Percentiles rank a stretch among this genome's conserved stretches.
Conservation (phyloP, 2,888 invertebrate species). For the Mythimna pallens region DNA sequence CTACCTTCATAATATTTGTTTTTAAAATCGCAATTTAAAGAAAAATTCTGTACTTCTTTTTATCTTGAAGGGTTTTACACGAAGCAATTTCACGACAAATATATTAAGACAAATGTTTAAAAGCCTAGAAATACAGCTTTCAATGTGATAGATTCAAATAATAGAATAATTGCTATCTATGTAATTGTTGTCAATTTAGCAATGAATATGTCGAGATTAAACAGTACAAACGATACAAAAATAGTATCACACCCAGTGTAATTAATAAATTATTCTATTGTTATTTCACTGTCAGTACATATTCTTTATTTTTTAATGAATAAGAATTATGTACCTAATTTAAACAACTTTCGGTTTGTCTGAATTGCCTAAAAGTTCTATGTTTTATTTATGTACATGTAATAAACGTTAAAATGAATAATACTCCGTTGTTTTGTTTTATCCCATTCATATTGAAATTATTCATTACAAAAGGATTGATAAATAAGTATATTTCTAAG, state of each 20-base stretch:
- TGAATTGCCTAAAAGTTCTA: constrained; percentile 66
- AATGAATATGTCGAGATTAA: constrained; percentile 46
- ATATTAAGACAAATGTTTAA: constrained; percentile 5
- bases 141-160: constrained; percentile 54
- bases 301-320: constrained; percentile 30
- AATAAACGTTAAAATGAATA: constrained; percentile 81
- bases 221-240: constrained; percentile 55
- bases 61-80: constrained; percentile 10
- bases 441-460: constrained; percentile 88
- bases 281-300: constrained; percentile 43
- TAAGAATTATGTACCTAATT: constrained; percentile 37
- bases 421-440: constrained; percentile 76
- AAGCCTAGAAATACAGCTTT: constrained; percentile 51
- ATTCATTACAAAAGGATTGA: constrained; percentile 88
- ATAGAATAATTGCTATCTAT: constrained; percentile 18
- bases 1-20: neutral
- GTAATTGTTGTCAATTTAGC: constrained; percentile 47
- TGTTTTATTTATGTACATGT: constrained; percentile 69
- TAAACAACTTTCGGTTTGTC: constrained; percentile 46
- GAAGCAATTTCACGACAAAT: constrained; percentile 5
- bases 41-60: neutral
- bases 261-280: constrained; percentile 35
- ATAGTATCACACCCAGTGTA: constrained; percentile 20
- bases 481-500: constrained; percentile 91
- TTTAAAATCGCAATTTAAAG: constrained; percentile 2